Evolutionary conservation across 2,113 vertebrate species (phyloP).

Genomic region (Sturnus vulgaris): DNA sequence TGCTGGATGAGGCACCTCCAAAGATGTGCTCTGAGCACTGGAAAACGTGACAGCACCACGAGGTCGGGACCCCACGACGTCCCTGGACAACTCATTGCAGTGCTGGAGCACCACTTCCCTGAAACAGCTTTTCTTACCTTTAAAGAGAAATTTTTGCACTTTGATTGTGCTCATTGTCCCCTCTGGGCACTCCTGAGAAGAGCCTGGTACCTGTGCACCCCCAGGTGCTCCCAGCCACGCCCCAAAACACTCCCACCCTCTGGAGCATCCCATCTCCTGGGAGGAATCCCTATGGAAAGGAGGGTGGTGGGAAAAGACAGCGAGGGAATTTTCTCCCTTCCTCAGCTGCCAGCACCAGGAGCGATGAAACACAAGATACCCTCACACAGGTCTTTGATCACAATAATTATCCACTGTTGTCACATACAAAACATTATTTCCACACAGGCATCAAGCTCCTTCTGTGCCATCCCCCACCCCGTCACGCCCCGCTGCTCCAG

Average conservation of each 20-base stretch:
- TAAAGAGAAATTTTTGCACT: neutral
- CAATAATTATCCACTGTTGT: neutral
- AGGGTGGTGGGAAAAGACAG: neutral
- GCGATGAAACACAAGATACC: neutral
- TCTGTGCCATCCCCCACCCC: neutral
- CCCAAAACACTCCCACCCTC: neutral
- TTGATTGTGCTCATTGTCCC: fast-evolving
- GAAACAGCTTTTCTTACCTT: neutral
- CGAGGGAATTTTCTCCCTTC: neutral
- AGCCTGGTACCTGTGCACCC: fast-evolving
- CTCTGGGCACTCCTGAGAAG: neutral
- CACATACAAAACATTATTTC: neutral
- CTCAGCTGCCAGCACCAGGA: neutral
- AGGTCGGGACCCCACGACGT: fast-evolving
- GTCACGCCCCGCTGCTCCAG: fast-evolving
- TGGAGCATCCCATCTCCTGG: neutral
- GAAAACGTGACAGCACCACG: neutral
- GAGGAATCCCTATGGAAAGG: neutral
- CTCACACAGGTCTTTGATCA: neutral
- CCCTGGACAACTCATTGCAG: neutral
- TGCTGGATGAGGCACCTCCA: neutral
- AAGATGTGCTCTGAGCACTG: neutral
- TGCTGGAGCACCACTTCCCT: neutral
- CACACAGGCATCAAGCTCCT: neutral
- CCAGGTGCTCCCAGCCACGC: fast-evolving